phyloP scores from a whole-genome alignment of 2,888 invertebrate species.

The Phrixothrix hirtus region DNA sequence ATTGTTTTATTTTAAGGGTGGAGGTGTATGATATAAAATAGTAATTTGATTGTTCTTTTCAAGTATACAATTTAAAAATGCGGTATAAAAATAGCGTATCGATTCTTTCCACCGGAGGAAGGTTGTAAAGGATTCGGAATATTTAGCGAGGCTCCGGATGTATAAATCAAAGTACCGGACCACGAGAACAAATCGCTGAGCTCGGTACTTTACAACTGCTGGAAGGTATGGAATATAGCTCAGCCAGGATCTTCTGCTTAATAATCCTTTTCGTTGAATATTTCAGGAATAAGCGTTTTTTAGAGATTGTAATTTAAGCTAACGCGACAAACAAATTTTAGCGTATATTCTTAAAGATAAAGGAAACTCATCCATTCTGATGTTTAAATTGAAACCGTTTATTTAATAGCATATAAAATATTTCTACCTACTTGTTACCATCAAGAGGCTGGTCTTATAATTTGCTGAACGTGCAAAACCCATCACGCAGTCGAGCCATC shows the following conservation, averaged over 20 bases:
- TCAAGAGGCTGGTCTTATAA: conserved; percentile 42
- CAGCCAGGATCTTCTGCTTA: conserved; percentile 27
- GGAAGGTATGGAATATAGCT: conserved; percentile 32
- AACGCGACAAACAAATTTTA: too few relatives aligned
- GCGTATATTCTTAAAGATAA: conserved; percentile 9
- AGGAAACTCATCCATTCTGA: conserved; percentile 12
- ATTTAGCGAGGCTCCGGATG: conserved; percentile 49
- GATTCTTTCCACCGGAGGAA: conserved; percentile 45
- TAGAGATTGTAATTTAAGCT: too few relatives aligned
- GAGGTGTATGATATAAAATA: conserved; percentile 7
- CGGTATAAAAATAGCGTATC: conserved; percentile 31
- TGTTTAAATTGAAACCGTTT: conserved; percentile 21
- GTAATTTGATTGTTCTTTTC: conserved; percentile 9
- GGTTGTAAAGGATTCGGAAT: conserved; percentile 49
- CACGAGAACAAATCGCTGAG: conserved; percentile 51
- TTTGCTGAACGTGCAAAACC: conserved; percentile 46
- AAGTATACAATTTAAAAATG: conserved; percentile 31
- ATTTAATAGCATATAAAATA: conserved; percentile 41
- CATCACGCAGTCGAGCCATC: conserved; percentile 38
- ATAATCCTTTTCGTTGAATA: conserved; percentile 30
- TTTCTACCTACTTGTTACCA: conserved; percentile 44
- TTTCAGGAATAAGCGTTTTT: conserved; percentile 18
- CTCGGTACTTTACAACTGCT: conserved; percentile 47
- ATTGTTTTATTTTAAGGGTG: conserved; percentile 3
- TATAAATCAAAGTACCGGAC: conserved; percentile 52